phyloP scores from a whole-genome alignment of 1,140 invertebrate genomes.

The Lamellibrachia luymesi region DNA sequence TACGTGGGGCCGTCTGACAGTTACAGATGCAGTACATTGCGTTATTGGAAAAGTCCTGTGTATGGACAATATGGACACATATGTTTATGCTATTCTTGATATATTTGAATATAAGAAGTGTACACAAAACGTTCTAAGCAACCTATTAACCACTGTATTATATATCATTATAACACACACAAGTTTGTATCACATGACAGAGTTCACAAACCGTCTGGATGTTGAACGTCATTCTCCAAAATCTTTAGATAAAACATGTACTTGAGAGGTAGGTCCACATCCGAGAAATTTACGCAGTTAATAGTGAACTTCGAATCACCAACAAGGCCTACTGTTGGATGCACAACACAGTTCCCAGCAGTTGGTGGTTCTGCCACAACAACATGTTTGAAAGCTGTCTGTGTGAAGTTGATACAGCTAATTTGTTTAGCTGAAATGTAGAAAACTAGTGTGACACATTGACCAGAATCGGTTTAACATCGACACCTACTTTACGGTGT shows the following conservation, averaged over 20 bases:
- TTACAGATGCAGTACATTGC: too few relatives aligned
- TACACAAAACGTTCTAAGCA: not conserved
- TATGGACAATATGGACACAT: too few relatives aligned
- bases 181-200: not conserved
- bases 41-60: too few relatives aligned
- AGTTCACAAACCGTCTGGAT: not conserved
- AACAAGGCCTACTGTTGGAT: not conserved
- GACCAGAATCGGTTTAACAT: too few relatives aligned
- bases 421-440: not conserved
- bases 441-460: too few relatives aligned
- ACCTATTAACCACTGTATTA: not conserved
- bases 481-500: too few relatives aligned
- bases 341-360: not conserved
- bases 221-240: not conserved
- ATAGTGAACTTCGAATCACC: not conserved
- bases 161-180: not conserved
- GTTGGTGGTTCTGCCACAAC: not conserved
- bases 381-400: not conserved
- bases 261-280: not conserved
- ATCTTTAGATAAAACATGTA: not conserved
- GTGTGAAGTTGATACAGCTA: not conserved
- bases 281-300: not conserved
- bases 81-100: too few relatives aligned
- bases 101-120: not conserved
- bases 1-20: too few relatives aligned